These are phyloP conservation scores for Pangasius krempfi DNA, from an alignment of 2,797 vertebrate species.

Conservation along the genomic window DNA sequence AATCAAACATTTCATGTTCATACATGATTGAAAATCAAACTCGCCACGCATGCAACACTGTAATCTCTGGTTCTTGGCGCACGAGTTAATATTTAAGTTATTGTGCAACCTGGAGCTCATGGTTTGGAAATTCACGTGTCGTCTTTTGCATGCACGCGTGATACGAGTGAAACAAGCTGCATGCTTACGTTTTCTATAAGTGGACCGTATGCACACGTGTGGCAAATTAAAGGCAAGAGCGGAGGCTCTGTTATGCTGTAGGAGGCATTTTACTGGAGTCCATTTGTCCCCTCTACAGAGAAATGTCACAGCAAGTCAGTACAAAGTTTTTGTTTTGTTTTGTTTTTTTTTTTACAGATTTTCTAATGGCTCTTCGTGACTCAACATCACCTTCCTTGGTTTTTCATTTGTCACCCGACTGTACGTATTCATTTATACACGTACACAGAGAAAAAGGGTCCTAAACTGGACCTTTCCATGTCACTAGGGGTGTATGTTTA, in stretches of 20 bases:
- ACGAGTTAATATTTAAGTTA: constrained; percentile 45
- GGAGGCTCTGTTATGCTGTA: neutral
- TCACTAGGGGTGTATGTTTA: neutral
- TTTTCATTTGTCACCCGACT: neutral
- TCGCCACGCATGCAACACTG: neutral
- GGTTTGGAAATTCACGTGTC: constrained; percentile 40
- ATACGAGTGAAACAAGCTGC: neutral
- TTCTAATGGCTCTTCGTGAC: neutral
- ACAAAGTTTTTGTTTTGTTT: neutral
- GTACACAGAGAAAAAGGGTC: neutral
- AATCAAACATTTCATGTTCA: neutral
- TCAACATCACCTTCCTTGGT: neutral
- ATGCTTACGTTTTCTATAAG: constrained; percentile 9
- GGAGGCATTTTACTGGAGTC: neutral
- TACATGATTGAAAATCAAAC: neutral
- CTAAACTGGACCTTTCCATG: neutral
- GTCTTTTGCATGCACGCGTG: constrained; percentile 30
- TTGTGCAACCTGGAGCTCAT: constrained; percentile 22
- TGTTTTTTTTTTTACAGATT: too few relatives aligned
- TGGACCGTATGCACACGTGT: neutral
- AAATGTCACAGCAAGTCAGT: neutral
- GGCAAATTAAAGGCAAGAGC: neutral
- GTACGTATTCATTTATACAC: neutral
- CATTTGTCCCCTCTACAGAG: neutral
- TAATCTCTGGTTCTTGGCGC: constrained; percentile 5